Conservation (phyloP, 1,140 invertebrate genomes). For the Atta texana region DNA sequence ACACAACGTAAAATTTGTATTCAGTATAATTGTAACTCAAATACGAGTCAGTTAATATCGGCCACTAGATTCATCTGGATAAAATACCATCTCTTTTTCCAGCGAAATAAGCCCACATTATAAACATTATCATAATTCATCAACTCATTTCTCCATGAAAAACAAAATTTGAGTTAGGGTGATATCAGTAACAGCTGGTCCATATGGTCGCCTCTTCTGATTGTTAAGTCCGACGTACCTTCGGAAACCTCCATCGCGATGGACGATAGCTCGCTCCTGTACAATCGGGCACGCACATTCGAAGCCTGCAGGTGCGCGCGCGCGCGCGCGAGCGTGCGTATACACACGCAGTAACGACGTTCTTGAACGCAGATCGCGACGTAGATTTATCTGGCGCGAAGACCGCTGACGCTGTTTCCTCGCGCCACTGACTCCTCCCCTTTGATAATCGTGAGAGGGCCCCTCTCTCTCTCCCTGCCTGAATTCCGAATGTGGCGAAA, state of each 20-base stretch:
- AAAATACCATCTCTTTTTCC: background rate
- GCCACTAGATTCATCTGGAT: background rate
- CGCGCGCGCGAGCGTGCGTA: conserved; percentile 29
- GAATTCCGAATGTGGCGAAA: conserved; percentile 69
- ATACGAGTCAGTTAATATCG: background rate
- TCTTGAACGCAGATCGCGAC: conserved; percentile 69
- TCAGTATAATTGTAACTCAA: background rate
- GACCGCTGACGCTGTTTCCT: conserved; percentile 67
- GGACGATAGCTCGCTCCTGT: conserved; percentile 58
- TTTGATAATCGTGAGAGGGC: conserved; percentile 56
- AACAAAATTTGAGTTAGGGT: conserved; percentile 36
- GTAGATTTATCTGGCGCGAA: conserved; percentile 74
- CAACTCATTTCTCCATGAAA: conserved; percentile 1
- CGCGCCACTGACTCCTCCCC: conserved; percentile 60
- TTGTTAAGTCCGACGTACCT: conserved; percentile 31
- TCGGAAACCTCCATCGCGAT: conserved; percentile 53
- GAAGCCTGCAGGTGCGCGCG: conserved; percentile 33
- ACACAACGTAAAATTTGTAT: background rate
- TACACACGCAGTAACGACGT: conserved; percentile 64
- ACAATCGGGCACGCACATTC: conserved; percentile 32
- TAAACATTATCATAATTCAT: conserved; percentile 43
- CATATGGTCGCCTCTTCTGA: conserved; percentile 30
- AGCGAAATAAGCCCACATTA: conserved; percentile 17
- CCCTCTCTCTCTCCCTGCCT: background rate
- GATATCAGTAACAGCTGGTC: conserved; percentile 43